Base-by-base conservation (phyloP, 2,797 vertebrate species). In the Galaxias olidus region DNA sequence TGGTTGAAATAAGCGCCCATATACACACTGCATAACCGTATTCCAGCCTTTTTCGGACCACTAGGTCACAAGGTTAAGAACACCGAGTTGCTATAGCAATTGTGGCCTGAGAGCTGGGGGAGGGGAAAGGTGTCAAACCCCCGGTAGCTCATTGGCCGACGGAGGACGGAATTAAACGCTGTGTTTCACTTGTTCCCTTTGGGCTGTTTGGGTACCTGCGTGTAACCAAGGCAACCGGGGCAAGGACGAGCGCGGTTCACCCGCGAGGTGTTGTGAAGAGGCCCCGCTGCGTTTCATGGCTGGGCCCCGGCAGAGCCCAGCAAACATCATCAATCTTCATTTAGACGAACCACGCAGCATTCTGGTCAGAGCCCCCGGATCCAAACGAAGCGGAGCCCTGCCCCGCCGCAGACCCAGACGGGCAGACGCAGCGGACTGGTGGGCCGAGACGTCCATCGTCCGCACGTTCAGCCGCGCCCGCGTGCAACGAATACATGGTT, bases 171-270 rank as follows among this genome's bases (percentile, higher is more conserved):
- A 82, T 76, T 84, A 86, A 87, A 88, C 76, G 77, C 71, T 68
- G 80, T 81, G 85, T 89, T 90, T 90, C 68, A 83, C 87, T 80
- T 81, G 75, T 62, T 78, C 69, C 77, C 73, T 61, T 57, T 55
- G 73, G 73, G 55, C 62, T 30, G 65, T 72, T 72, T 77, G 75
- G 63, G 77, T 80, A 83, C 85, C 84, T 84, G 78, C 61, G 18
- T 1, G 74, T 82, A 81, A 83, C 82, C 75, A 78, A 55, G 76
- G 78, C 81, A 86, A 85, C 84, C 52, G 19, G 81, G 81, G 68
- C 83, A 82, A 87, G 84, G 81, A 82, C 77, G 69, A 52, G 66
- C 43, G 53, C 47, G 81, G 69, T 71, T 79, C 70, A 79, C 42
- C 42, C 14, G 48, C 45, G 61, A 61, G 64, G 69, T 71, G 64